phyloP scores from a whole-genome alignment of 1,140 invertebrate genomes.

The Drosophila kikkawai region DNA sequence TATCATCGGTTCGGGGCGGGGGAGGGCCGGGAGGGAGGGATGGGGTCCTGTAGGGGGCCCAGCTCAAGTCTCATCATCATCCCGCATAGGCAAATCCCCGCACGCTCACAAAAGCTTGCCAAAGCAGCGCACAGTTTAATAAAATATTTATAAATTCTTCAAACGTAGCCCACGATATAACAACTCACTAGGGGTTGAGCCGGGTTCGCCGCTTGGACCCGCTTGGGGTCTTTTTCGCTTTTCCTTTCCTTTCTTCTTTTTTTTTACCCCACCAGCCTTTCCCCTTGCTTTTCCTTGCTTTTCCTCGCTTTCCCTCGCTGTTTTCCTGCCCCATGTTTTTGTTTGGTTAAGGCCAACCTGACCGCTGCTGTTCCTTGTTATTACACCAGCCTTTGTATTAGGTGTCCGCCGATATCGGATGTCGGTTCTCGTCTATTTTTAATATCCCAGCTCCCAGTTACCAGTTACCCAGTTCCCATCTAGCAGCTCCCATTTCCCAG shows the following conservation, averaged over 20 bases:
- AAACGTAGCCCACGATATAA: conserved; percentile 65
- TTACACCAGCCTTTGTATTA: conserved; percentile 40
- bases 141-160: conserved; percentile 71
- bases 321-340: conserved; percentile 7
- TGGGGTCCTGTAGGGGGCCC: neutral
- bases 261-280: neutral
- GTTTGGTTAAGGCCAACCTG: conserved; percentile 33
- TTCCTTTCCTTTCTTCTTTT: conserved; percentile 1
- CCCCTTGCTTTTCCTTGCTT: neutral
- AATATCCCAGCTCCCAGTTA: conserved; percentile 34
- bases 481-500: conserved; percentile 10
- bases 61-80: conserved; percentile 57
- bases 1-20: conserved; percentile 24
- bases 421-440: conserved; percentile 60
- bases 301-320: neutral
- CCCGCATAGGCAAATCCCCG: conserved; percentile 64
- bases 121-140: conserved; percentile 64
- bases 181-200: conserved; percentile 58
- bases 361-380: conserved; percentile 34
- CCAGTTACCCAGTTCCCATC: neutral
- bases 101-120: conserved; percentile 64
- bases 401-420: conserved; percentile 49
- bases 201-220: conserved; percentile 24
- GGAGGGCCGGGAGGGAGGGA: neutral
- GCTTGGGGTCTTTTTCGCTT: conserved; percentile 17